Evolutionary conservation across 2,888 invertebrate species (phyloP).

Genomic region (Drosophila robusta): DNA sequence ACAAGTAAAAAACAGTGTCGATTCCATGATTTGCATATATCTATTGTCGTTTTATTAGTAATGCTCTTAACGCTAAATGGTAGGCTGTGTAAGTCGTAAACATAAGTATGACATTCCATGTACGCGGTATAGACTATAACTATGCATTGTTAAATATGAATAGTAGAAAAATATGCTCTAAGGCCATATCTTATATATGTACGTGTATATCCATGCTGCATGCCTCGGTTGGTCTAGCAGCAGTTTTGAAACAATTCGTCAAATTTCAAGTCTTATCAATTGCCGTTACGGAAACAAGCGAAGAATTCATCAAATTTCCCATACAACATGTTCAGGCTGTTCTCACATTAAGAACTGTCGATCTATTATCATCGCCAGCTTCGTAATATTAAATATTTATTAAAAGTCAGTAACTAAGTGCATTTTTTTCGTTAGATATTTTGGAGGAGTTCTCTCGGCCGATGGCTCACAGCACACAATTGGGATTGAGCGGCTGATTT

Average conservation of each 20-base stretch:
- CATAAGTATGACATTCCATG: constrained; percentile 70
- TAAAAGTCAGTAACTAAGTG: constrained; percentile 55
- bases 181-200: constrained; percentile 60
- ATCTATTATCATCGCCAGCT: constrained; percentile 15
- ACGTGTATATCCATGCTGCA: constrained; percentile 42
- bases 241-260: constrained; percentile 60
- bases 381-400: constrained; percentile 31
- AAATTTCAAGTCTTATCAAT: constrained; percentile 79
- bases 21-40: constrained; percentile 13
- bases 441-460: constrained; percentile 57
- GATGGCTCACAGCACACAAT: constrained; percentile 77
- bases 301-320: constrained; percentile 20
- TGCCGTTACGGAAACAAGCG: constrained; percentile 53
- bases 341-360: constrained; percentile 32
- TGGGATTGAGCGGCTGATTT: constrained; percentile 82
- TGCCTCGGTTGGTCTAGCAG: background rate
- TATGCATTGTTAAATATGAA: constrained; percentile 71
- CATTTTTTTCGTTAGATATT: constrained; percentile 22
- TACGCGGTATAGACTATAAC: constrained; percentile 59
- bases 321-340: constrained; percentile 16
- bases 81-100: constrained; percentile 66
- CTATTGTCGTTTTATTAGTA: constrained; percentile 66
- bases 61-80: constrained; percentile 50
- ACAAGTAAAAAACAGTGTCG: background rate
- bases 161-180: constrained; percentile 76